Evolutionary conservation across 1,140 invertebrate genomes (phyloP).

Genomic region (Sipha flava): DNA sequence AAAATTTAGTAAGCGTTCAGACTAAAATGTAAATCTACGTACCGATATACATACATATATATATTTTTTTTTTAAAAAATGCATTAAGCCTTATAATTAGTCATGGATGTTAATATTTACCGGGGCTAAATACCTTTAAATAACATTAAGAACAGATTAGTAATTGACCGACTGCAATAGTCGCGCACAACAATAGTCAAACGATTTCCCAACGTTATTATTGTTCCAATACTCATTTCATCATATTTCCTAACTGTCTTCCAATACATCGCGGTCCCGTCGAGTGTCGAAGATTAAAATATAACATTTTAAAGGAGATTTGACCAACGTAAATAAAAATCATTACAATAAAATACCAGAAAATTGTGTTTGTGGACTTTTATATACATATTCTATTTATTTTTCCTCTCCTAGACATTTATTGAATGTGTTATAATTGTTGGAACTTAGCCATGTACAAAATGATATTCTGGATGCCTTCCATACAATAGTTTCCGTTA

Average conservation of each 20-base stretch:
- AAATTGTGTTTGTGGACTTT: not conserved
- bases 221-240: not conserved
- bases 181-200: not conserved
- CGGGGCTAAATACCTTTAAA: not conserved
- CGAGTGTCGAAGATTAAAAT: not conserved
- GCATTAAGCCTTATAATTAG: not conserved
- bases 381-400: not conserved
- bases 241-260: not conserved
- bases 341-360: too few relatives aligned
- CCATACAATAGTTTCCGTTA: not conserved
- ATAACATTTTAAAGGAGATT: not conserved
- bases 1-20: too few relatives aligned
- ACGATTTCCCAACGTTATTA: not conserved
- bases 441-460: not conserved
- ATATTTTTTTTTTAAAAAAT: too few relatives aligned
- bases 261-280: not conserved
- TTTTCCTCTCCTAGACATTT: not conserved
- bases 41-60: too few relatives aligned
- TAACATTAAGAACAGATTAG: not conserved
- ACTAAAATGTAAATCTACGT: too few relatives aligned
- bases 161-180: not conserved
- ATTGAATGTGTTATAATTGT: not conserved
- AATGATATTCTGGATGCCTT: conserved; percentile 1
- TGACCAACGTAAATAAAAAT: not conserved
- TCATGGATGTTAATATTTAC: not conserved